Base-by-base conservation (phyloP, 2,888 invertebrate genomes). In the Zelleria hepariella region DNA sequence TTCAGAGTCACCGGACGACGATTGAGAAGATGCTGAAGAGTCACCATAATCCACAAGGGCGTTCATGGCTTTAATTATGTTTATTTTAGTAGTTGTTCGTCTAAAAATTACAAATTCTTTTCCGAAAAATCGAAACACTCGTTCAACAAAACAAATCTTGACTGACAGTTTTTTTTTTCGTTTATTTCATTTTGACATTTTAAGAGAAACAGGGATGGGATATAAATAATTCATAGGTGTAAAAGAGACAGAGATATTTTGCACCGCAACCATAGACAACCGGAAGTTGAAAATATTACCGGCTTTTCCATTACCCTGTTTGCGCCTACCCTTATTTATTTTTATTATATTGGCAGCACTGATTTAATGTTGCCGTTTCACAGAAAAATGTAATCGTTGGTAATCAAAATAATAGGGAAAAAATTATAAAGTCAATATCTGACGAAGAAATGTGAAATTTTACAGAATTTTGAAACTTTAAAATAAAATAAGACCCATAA, bases 41-140 rank as follows among this genome's bases (percentile, higher is more conserved):
- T 84, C 82, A 58, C 92, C 93, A 71, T 94, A 94, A 83, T 92
- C 92, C 64, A 94, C 90, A 66, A 94, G 82, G 71, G 93, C 93
- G 80, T 91, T 91, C 92, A 92, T 91, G 52, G 21, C 18, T 18
- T n/a, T 15, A 57, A 5, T 1, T 20, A n/a, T 32, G 27, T 1
- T 4, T n/a, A n/a, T n/a, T n/a, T n/a, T n/a, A n/a, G n/a, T n/a
- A n/a, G n/a, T n/a, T n/a, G n/a, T n/a, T n/a, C n/a, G n/a, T n/a
- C n/a, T n/a, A n/a, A n/a, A n/a, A n/a, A n/a, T n/a, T n/a, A n/a
- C n/a, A n/a, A n/a, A 8, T 49, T 49, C 8, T 49, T 49, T 49
- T 49, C 21, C 8, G 2, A 5, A 20, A 7, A 6, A 15, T 21
- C 2, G 42, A 42, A 42, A 42, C n/a, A 42, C n/a, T 42, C 15